These are phyloP conservation scores for Scrobipalpa atriplicella DNA, from an alignment of 2,888 invertebrate species.

Conservation along the genomic window DNA sequence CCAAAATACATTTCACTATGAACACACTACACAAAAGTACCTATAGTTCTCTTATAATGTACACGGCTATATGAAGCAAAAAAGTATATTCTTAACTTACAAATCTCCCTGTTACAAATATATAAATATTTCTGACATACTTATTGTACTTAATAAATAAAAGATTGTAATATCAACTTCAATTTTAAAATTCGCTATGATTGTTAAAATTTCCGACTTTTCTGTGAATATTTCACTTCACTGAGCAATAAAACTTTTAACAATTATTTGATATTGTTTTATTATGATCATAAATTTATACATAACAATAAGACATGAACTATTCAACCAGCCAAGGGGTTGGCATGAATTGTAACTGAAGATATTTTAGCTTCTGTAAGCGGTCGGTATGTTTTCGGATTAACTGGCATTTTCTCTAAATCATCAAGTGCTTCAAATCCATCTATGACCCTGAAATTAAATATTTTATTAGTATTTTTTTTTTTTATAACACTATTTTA, in stretches of 20 bases:
- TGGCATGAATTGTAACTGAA: slow-evolving; percentile 97
- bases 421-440: slow-evolving; percentile 98
- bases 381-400: slow-evolving; percentile 96
- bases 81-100: background rate
- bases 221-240: slow-evolving; percentile 9
- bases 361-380: slow-evolving; percentile 93
- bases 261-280: slow-evolving; percentile 3
- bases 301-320: background rate
- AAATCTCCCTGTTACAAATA: too few species aligned
- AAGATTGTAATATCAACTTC: slow-evolving; percentile 6
- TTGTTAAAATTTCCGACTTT: slow-evolving; percentile 15
- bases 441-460: slow-evolving; percentile 93
- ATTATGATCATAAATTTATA: background rate
- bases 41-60: background rate
- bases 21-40: background rate
- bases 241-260: slow-evolving; percentile 16
- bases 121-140: background rate
- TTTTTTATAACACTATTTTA: too few species aligned
- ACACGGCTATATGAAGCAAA: slow-evolving; percentile 10
- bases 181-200: slow-evolving; percentile 13
- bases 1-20: background rate
- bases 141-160: background rate
- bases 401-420: slow-evolving; percentile 96
- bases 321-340: slow-evolving; percentile 93
- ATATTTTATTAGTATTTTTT: slow-evolving; percentile 18